Base-by-base conservation (phyloP, 2,113 vertebrate species). In the Dromas ardeola region DNA sequence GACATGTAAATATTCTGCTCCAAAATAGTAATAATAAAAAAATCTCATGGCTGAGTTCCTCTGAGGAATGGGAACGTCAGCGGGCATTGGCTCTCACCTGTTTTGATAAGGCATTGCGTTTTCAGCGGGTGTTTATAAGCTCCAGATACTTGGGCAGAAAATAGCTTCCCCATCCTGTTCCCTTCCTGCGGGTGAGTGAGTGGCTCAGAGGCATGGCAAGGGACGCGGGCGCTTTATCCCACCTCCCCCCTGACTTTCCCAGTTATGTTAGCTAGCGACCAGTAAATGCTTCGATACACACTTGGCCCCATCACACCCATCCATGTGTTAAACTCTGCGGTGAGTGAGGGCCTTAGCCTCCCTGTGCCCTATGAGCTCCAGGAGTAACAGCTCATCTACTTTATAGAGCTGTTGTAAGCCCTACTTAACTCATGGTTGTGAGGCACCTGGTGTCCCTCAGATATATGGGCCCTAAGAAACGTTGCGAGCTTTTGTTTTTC, bases 311-410 rank as follows among this genome's bases (percentile, higher is more conserved):
- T 86, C 50, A 11, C 36, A 21, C 23, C 53, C 73, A 19, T 49
- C 18, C 38, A 5, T 0, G 2, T 6, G 3, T 27, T 32, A 21
- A 81, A 67, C 25, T 69, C 27, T 42, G 15, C 1, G 0, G 0
- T 17, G 25, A n/a, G 10, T 0, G 6, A 26, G 40, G 52, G 6
- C 49, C 85, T 76, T n/a, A 40, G 34, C 34, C 18, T 61, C 29
- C 38, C 16, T 36, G 30, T 8, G 1, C 55, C 42, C 17, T 26
- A 1, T 0, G 1, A 86, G 58, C 67, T 77, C 49, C 17, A 5
- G 32, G 6, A 34, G 16, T 17, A 63, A 21, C 58, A 83, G 19
- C 53, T 80, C 12, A 0, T 27, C 65, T 85, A 3, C 66, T 62
- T 74, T 2, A 3, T 6, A 59, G 77, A 65, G 49, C 36, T 58